These are phyloP conservation scores for Ashinkailepas kermadecensis DNA, from an alignment of 2,888 invertebrate genomes.

Conservation along the genomic window DNA sequence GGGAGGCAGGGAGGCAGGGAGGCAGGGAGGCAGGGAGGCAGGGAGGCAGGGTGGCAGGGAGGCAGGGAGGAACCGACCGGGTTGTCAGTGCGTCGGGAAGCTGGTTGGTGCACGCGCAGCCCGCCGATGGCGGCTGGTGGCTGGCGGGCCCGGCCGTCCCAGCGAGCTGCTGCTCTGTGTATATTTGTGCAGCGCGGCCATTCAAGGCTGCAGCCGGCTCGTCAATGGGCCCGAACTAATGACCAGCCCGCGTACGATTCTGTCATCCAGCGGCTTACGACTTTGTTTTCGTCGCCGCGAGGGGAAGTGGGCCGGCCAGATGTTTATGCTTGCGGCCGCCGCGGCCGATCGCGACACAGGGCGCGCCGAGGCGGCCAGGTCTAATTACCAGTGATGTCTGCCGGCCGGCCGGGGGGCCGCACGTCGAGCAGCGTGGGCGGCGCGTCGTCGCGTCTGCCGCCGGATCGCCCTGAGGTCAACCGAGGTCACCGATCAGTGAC, in stretches of 20 bases:
- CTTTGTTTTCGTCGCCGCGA: conserved; percentile 1
- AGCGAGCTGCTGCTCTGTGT: not conserved
- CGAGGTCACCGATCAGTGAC: too few species aligned
- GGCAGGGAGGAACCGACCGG: too few species aligned
- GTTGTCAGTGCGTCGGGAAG: too few species aligned
- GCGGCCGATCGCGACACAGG: not conserved
- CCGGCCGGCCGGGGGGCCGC: too few species aligned
- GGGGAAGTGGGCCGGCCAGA: not conserved
- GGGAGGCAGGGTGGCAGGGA: too few species aligned
- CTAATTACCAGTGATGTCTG: too few species aligned
- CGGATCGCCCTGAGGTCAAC: too few species aligned
- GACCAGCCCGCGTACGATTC: not conserved
- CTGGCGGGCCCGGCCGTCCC: not conserved
- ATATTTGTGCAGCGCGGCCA: conserved; percentile 14
- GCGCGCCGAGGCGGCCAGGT: too few species aligned
- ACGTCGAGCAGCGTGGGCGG: too few species aligned
- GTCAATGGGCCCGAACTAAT: conserved; percentile 21
- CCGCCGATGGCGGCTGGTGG: not conserved
- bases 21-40: too few species aligned
- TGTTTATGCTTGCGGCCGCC: not conserved
- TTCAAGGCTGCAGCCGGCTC: conserved; percentile 2
- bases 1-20: too few species aligned
- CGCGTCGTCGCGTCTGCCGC: too few species aligned
- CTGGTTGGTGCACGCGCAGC: not conserved
- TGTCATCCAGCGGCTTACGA: conserved; percentile 18